Base-by-base conservation (phyloP, 2,888 invertebrate genomes). In the Sialis fuliginosa region DNA sequence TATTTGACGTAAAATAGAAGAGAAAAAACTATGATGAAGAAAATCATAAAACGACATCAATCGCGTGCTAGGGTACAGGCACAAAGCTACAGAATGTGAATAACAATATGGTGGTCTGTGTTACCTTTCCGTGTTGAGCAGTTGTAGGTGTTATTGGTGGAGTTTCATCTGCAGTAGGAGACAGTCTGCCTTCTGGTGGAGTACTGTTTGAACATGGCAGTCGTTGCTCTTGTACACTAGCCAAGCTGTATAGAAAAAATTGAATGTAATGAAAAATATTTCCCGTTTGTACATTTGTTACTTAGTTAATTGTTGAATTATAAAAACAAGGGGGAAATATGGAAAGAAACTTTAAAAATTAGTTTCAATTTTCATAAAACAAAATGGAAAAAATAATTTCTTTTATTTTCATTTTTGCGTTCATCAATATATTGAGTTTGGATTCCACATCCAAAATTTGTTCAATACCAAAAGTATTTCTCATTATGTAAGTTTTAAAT, bases 211-310 rank as follows among this genome's bases (percentile, higher is more conserved):
- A 64, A 54, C 75, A 66, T 39, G 83, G 85, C 55, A 88, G 70
- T 54, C 92, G 79, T 67, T 93, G 92, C 67, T 95, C 95, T 72
- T 95, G 95, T 40, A 95, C 93, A 65, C 92, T 91, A 40, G 95
- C 93, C 69, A 95, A 75, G 64, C 95, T 93, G 64, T 8, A 56
- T 52, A 49, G 46, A 49, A 35, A 47, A 44, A 33, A n/a, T 44
- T 37, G 31, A 39, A 43, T 43, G 30, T 12, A 43, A 5, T 34
- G 9, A 6, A 6, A 33, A 39, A 8, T 9, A n/a, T 22, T 22
- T 22, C 22, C 22, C 4, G 22, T 22, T 22, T 22, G 22, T 22
- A 22, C 4, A 22, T 22, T 22, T 22, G 22, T 2, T 22, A 22
- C 22, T 22, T 2, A 22, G 22, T 22, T 22, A 22, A 22, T 22